Percentiles rank a stretch among this genome's conserved stretches.
phyloP scores from a whole-genome alignment of 2,797 vertebrate genomes.

The Sebastes diploproa region DNA sequence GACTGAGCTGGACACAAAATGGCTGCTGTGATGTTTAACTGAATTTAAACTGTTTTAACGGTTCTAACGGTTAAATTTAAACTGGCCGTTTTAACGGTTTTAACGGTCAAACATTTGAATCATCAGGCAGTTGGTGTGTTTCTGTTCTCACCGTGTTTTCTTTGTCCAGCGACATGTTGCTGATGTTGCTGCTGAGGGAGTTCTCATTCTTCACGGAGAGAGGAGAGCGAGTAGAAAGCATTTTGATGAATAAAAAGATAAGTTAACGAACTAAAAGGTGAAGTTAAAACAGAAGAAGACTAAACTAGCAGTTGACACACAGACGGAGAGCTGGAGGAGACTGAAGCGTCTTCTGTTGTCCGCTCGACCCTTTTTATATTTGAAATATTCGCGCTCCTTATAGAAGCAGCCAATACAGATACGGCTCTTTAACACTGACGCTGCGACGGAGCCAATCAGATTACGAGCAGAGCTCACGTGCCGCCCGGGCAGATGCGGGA shows the following conservation, averaged over 20 bases:
- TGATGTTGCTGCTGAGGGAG: conserved; percentile 65
- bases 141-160: conserved; percentile 87
- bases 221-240: conserved; percentile 81
- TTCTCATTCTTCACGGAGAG: conserved; percentile 76
- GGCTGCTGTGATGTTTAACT: not conserved
- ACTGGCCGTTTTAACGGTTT: no score
- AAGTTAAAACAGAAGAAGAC: no score
- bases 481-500: no score
- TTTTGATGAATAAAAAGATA: conserved; percentile 19
- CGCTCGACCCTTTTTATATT: conserved; percentile 25
- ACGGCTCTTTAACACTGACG: conserved; percentile 31
- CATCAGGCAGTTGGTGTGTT: no score
- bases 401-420: conserved; percentile 29
- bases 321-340: not conserved
- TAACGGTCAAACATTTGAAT: not conserved
- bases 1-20: not conserved
- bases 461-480: not conserved
- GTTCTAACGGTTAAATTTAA: no score
- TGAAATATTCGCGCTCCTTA: conserved; percentile 30
- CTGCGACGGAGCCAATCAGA: conserved; percentile 24
- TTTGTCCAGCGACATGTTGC: conserved; percentile 83
- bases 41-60: no score
- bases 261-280: not conserved
- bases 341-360: not conserved
- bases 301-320: not conserved